phyloP scores from a whole-genome alignment of 2,113 vertebrate species.

The Casuarius casuarius region DNA sequence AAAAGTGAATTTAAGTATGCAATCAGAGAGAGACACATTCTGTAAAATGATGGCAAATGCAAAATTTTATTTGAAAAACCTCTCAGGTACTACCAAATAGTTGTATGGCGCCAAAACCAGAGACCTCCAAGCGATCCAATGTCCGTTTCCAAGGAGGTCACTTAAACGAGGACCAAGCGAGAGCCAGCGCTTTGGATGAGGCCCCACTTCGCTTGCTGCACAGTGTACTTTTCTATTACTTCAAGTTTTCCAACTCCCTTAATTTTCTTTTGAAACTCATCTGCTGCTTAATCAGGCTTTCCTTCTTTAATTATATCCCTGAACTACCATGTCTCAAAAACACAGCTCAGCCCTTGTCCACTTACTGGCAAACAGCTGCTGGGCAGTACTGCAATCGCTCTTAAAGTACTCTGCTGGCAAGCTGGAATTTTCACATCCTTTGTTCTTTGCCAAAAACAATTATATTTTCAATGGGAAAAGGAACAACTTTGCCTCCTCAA shows the following conservation, averaged over 20 bases:
- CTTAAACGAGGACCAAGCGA: neutral
- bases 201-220: neutral
- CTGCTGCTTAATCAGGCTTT: neutral
- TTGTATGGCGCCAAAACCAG: neutral
- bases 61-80: slow-evolving; percentile 1
- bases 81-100: neutral
- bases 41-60: neutral
- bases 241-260: neutral
- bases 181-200: neutral
- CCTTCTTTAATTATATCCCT: neutral
- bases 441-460: neutral
- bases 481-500: neutral
- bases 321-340: neutral
- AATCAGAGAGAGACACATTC: neutral
- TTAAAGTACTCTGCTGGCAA: neutral
- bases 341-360: neutral
- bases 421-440: neutral
- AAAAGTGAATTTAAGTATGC: neutral
- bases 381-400: neutral
- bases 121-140: neutral
- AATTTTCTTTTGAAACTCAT: neutral
- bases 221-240: accelerated
- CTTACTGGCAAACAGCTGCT: neutral
- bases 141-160: neutral
- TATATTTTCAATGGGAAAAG: neutral